Conservation (phyloP, 2,888 invertebrate genomes). For the Hipparchia semele region DNA sequence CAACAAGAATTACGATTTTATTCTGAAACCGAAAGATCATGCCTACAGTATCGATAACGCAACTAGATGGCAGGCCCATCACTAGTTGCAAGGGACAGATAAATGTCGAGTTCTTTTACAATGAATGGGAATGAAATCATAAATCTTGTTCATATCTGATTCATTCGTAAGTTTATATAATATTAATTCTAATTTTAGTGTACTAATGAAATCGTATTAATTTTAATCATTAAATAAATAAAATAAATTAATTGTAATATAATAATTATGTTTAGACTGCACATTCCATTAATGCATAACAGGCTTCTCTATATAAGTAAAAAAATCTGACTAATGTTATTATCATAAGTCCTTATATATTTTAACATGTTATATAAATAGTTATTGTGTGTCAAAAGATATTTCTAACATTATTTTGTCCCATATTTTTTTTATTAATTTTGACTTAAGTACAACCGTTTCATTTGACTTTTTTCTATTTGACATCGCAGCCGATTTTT, state of each 20-base stretch:
- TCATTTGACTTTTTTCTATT: not conserved
- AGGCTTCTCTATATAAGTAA: slow-evolving; percentile 63
- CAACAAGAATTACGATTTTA: slow-evolving; percentile 54
- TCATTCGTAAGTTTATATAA: slow-evolving; percentile 63
- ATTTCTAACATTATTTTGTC: slow-evolving; percentile 4
- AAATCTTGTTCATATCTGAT: slow-evolving; percentile 60
- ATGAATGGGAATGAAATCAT: slow-evolving; percentile 53
- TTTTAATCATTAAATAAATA: slow-evolving; percentile 67
- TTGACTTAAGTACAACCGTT: not conserved
- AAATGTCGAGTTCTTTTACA: slow-evolving; percentile 8
- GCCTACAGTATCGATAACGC: slow-evolving; percentile 27
- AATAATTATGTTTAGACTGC: slow-evolving; percentile 60
- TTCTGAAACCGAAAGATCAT: slow-evolving; percentile 31
- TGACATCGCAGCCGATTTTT: not conserved
- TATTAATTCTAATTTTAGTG: slow-evolving; percentile 79
- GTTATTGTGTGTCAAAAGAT: not conserved
- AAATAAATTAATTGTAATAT: slow-evolving; percentile 66
- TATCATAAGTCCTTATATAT: not conserved
- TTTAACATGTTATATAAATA: not conserved
- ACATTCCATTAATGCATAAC: slow-evolving; percentile 79
- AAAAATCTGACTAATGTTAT: not conserved
- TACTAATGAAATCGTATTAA: slow-evolving; percentile 81
- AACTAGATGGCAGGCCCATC: slow-evolving; percentile 51
- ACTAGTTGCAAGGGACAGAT: slow-evolving; percentile 36
- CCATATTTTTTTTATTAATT: slow-evolving; percentile 12